Conservation (phyloP, 2,113 vertebrate species). For the Cyanoderma ruficeps region DNA sequence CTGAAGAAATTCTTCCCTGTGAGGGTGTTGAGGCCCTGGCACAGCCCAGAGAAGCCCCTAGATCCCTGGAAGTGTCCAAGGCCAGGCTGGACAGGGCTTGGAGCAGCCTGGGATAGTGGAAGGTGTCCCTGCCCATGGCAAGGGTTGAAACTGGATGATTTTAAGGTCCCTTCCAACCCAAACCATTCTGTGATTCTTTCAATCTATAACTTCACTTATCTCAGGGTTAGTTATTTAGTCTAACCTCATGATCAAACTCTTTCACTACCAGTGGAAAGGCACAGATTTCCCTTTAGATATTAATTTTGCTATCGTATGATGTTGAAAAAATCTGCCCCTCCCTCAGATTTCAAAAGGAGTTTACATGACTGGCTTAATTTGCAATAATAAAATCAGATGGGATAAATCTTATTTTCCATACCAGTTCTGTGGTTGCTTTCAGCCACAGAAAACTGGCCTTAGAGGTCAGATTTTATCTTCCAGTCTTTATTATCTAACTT, state of each 20-base stretch:
- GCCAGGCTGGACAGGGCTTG: accelerated
- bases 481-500: neutral
- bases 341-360: neutral
- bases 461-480: neutral
- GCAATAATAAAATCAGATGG: neutral
- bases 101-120: accelerated
- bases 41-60: neutral
- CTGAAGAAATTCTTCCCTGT: neutral
- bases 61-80: neutral
- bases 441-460: neutral
- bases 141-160: accelerated
- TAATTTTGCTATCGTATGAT: neutral
- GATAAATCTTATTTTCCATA: neutral
- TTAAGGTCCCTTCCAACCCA: neutral
- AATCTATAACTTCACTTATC: neutral
- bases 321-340: neutral
- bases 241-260: neutral
- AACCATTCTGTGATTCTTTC: neutral
- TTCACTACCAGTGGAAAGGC: neutral
- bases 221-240: neutral
- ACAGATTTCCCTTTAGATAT: neutral
- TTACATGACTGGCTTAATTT: neutral
- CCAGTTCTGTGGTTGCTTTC: neutral
- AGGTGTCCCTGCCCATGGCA: neutral
- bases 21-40: accelerated